Base-by-base conservation (phyloP, 2,888 invertebrate species). In the Idaea biselata region DNA sequence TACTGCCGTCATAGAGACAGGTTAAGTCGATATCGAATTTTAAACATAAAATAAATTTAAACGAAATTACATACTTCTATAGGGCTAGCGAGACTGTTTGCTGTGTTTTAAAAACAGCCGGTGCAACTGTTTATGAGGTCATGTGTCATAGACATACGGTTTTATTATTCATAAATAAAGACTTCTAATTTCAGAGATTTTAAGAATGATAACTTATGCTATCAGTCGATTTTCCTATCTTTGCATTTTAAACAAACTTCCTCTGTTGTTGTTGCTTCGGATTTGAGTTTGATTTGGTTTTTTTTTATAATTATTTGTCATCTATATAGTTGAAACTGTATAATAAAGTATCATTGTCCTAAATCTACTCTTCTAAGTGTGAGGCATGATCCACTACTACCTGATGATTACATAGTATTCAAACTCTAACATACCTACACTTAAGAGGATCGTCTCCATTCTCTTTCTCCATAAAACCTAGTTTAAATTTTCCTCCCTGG, bases 1-100 rank as follows among this genome's bases (percentile, higher is more conserved):
- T 58, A 64, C 67, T 66, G 58, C 58, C 59, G 55, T 62, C 25
- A 25, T 25, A 25, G 25, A 25, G 66, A 64, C 67, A 66, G 59
- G 62, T 66, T 61, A 67, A 64, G 60, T 62, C 60, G 60, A 59
- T 58, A 65, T 62, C 58, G 63, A 67, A 69, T 73, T 70, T 66
- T 66, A 67, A 70, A 68, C 58, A 66, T 58, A 63, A 54, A 56
- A 69, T 69, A 70, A 66, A 69, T 67, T 69, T 68, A 16, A 61
- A 60, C 59, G 53, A 65, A 68, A 62, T 64, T 61, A 65, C 65
- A 59, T 63, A 57, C 54, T 44, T 32, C 55, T 57, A 18, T 61
- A 60, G 54, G 44, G 61, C 57, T 60, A n/a, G n/a, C n/a, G n/a
- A 58, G 16, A 25, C 44, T 31, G 14, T 59, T 57, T 31, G 57